Conservation (phyloP, 2,797 vertebrate species). For the Cossypha caffra region DNA sequence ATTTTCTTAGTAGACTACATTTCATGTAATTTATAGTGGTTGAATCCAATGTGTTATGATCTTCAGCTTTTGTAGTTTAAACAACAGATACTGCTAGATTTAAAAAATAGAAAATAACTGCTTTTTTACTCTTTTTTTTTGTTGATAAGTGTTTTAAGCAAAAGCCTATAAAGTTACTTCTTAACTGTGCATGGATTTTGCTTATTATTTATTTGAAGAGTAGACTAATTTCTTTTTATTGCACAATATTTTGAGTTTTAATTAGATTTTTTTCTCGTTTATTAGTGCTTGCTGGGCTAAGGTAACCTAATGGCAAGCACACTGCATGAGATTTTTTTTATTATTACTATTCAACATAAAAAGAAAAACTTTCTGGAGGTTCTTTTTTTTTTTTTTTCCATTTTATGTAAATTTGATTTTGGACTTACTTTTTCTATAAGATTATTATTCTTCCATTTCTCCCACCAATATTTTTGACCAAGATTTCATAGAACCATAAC, state of each 20-base stretch:
- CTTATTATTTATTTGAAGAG: conserved; percentile 17
- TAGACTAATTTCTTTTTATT: background rate
- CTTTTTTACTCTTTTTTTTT: background rate
- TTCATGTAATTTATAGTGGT: background rate
- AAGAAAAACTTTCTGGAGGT: background rate
- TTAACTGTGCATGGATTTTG: conserved; percentile 37
- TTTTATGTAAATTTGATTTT: conserved; percentile 3
- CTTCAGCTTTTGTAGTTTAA: conserved; percentile 19
- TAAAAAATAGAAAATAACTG: background rate
- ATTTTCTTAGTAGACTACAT: conserved; percentile 2
- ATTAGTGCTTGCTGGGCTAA: background rate
- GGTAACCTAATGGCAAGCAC: background rate
- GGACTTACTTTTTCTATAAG: background rate
- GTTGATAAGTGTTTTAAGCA: background rate
- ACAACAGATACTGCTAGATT: background rate
- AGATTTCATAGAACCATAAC: background rate
- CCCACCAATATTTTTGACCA: background rate
- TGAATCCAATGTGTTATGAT: background rate
- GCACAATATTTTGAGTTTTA: conserved; percentile 1
- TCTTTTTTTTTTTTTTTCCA: background rate
- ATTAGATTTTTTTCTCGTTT: background rate
- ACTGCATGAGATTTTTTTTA: background rate
- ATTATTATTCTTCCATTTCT: background rate
- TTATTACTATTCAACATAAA: background rate
- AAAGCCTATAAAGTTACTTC: conserved; percentile 11